Evolutionary conservation across 1,140 invertebrate genomes (phyloP).

Genomic region (Orius insidiosus): DNA sequence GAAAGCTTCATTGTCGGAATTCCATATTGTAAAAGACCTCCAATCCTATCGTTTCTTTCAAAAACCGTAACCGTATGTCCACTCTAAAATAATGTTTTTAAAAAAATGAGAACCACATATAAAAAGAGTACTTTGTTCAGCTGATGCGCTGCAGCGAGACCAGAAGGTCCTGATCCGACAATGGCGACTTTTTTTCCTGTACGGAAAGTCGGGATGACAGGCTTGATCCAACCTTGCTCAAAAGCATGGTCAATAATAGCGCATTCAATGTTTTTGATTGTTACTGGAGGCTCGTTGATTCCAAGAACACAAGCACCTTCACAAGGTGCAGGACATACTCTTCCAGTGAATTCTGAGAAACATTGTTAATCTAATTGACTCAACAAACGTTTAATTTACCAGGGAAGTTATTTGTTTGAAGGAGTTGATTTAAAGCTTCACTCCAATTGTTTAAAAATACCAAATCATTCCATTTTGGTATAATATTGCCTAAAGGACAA

Average conservation of each 20-base stretch:
- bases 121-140: constrained; percentile 61
- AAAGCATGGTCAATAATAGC: constrained; percentile 97
- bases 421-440: constrained; percentile 83
- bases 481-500: constrained; percentile 95
- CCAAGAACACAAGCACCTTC: constrained; percentile 95
- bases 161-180: constrained; percentile 90
- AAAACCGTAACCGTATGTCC: constrained; percentile 87
- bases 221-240: constrained; percentile 86
- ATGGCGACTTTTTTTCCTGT: constrained; percentile 79
- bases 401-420: constrained; percentile 98
- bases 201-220: constrained; percentile 50
- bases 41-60: constrained; percentile 88
- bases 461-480: constrained; percentile 98
- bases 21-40: constrained; percentile 90
- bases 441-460: constrained; percentile 90
- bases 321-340: constrained; percentile 96
- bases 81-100: constrained; percentile 32
- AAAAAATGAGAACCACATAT: background rate
- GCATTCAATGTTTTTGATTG: constrained; percentile 98
- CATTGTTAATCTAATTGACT: constrained; percentile 4
- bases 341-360: constrained; percentile 82
- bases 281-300: constrained; percentile 89
- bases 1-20: constrained; percentile 96
- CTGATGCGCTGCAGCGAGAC: constrained; percentile 91
- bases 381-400: too few species aligned